Evolutionary conservation across 2,888 invertebrate species (phyloP).

Genomic region (Ornithoptera alexandrae): DNA sequence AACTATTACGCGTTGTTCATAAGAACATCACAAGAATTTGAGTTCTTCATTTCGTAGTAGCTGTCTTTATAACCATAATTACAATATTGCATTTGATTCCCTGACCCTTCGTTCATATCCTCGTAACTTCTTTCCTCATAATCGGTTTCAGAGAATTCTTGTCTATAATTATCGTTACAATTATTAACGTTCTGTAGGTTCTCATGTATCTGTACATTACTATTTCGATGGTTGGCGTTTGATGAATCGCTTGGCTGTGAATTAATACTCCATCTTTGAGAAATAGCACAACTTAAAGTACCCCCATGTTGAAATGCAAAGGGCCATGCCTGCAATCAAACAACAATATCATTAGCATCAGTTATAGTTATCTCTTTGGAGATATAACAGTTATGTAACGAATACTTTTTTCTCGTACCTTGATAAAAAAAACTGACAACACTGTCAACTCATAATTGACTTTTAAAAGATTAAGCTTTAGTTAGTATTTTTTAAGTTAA

Average conservation of each 20-base stretch:
- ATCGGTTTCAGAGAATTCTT: slow-evolving; percentile 65
- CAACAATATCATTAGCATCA: not conserved
- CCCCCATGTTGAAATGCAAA: slow-evolving; percentile 86
- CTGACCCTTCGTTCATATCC: slow-evolving; percentile 49
- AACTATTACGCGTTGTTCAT: slow-evolving; percentile 52
- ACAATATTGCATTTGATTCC: slow-evolving; percentile 58
- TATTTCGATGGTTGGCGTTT: slow-evolving; percentile 34
- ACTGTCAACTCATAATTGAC: too few relatives aligned
- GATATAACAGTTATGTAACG: not conserved
- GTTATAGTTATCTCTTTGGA: not conserved
- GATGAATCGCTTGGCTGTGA: slow-evolving; percentile 44
- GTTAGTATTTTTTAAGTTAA: too few relatives aligned
- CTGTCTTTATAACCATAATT: slow-evolving; percentile 68
- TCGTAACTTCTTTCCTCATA: slow-evolving; percentile 66
- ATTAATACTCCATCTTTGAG: slow-evolving; percentile 68
- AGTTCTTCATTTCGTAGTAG: slow-evolving; percentile 64
- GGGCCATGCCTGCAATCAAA: slow-evolving; percentile 86
- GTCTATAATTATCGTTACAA: slow-evolving; percentile 48
- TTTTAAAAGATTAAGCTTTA: too few relatives aligned
- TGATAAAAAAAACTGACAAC: not conserved
- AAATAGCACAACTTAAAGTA: slow-evolving; percentile 68
- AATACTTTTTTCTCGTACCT: not conserved
- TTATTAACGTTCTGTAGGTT: slow-evolving; percentile 36
- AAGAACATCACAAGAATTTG: slow-evolving; percentile 57
- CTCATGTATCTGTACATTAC: slow-evolving; percentile 38